Percentiles rank a stretch among this genome's conserved stretches.
Conservation (phyloP, 1,140 invertebrate genomes). For the Helicorthomorpha holstii region DNA sequence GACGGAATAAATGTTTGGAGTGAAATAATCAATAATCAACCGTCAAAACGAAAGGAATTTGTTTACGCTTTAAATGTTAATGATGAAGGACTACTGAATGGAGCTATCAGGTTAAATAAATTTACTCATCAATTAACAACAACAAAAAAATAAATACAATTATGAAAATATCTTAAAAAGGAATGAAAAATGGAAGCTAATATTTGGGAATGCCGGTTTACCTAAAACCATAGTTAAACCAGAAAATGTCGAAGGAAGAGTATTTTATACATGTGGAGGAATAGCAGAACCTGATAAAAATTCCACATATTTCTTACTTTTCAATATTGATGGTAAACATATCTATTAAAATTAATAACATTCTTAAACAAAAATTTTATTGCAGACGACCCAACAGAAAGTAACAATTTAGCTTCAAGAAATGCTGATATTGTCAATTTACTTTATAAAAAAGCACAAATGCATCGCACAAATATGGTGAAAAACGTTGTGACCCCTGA, state of each 20-base stretch:
- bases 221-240: not conserved
- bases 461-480: no score
- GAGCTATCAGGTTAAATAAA: not conserved
- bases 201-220: not conserved
- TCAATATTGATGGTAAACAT: not conserved
- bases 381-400: not conserved
- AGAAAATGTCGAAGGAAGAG: not conserved
- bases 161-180: not conserved
- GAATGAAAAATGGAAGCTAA: not conserved
- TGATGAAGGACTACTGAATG: not conserved
- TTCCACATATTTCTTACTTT: not conserved
- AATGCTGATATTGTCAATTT: not conserved
- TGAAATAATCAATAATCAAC: constrained; percentile 15
- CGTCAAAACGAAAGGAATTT: constrained; percentile 20
- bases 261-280: not conserved
- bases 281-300: not conserved
- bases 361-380: not conserved
- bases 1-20: constrained; percentile 26
- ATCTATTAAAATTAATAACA: not conserved
- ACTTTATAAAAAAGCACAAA: no score
- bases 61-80: constrained; percentile 27
- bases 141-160: not conserved
- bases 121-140: not conserved
- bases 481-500: no score
- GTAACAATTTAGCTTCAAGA: not conserved